phyloP scores from a whole-genome alignment of 2,113 vertebrate genomes.

The Grantiella picta region DNA sequence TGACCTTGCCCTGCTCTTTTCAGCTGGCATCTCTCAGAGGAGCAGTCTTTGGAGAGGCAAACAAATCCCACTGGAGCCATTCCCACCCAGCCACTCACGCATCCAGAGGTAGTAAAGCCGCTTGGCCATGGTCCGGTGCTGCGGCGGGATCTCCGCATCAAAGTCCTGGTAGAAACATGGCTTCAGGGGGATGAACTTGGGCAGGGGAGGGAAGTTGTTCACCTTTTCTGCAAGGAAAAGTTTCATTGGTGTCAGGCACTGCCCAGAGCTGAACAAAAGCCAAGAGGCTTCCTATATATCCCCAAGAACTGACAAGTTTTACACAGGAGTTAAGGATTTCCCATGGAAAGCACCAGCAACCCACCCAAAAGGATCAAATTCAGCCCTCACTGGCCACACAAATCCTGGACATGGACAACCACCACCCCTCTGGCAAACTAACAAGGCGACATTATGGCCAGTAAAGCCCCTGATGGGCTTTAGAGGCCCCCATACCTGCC shows the following conservation, averaged over 20 bases:
- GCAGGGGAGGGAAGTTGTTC: conserved; percentile 94
- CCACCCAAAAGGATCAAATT: not conserved
- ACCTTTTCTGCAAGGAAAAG: conserved; percentile 77
- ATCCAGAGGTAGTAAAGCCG: conserved; percentile 98
- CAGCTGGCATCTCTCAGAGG: not conserved
- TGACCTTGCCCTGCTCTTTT: not conserved
- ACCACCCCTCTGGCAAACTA: not conserved
- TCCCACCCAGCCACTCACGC: conserved; percentile 77
- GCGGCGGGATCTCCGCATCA: conserved; percentile 91
- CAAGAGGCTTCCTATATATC: not conserved
- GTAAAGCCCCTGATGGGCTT: not conserved
- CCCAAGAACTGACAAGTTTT: not conserved
- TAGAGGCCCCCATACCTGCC: conserved; percentile 61
- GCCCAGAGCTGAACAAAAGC: not conserved
- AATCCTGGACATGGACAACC: not conserved
- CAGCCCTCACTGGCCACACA: not conserved
- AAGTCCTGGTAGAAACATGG: conserved; percentile 99
- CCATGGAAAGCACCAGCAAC: not conserved
- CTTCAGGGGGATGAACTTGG: conserved; percentile 91
- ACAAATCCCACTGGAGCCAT: not conserved
- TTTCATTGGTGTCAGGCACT: not conserved
- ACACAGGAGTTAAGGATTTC: not conserved
- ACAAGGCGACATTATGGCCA: not conserved
- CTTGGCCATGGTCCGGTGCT: conserved; percentile 91
- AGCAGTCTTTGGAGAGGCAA: not conserved